These are phyloP conservation scores for Conger conger DNA, from an alignment of 2,113 vertebrate genomes.

Conservation along the genomic window DNA sequence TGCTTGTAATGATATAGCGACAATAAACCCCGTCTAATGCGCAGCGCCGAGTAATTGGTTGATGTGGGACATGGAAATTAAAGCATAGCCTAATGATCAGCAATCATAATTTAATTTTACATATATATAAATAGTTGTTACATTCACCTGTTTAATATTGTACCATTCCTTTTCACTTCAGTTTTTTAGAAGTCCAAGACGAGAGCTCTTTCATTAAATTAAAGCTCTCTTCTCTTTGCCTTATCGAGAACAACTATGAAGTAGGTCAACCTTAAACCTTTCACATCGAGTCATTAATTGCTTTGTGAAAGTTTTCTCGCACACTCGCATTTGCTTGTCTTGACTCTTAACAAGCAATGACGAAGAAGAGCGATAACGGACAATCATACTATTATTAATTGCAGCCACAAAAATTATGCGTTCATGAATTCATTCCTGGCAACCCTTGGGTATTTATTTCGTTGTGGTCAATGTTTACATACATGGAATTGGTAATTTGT, in stretches of 20 bases:
- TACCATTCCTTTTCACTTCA: neutral
- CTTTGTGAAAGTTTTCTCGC: conserved; percentile 1
- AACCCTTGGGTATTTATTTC: neutral
- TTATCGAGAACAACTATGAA: neutral
- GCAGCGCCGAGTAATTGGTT: neutral
- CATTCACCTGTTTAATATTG: neutral
- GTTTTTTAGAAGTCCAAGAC: neutral
- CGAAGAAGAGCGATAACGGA: neutral
- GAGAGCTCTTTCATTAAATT: neutral
- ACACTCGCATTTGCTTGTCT: neutral
- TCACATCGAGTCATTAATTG: conserved; percentile 5
- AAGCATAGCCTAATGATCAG: neutral
- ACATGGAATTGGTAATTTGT: neutral
- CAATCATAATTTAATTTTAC: neutral
- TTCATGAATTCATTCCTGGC: neutral
- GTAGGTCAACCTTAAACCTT: conserved; percentile 6
- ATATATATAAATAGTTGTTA: neutral
- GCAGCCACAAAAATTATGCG: no score
- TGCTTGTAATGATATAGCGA: no score
- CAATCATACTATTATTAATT: neutral
- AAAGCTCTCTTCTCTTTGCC: neutral
- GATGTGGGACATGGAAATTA: neutral
- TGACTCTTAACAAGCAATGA: neutral
- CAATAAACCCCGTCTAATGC: neutral
- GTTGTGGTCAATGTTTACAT: no score